These are phyloP conservation scores for Isoperla grammatica DNA, from an alignment of 2,888 invertebrate species.

Conservation along the genomic window DNA sequence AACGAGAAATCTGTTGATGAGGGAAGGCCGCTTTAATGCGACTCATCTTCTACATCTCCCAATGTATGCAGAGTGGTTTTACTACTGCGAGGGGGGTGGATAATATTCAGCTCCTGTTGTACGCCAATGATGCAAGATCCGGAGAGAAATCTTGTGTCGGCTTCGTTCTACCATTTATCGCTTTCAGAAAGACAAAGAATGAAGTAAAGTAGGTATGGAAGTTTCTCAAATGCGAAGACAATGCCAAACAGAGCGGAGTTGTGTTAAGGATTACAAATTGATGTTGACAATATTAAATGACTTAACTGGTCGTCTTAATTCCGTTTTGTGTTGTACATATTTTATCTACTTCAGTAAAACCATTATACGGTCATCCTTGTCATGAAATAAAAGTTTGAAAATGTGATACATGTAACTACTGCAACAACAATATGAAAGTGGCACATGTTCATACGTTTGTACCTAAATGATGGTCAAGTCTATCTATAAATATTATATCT, in stretches of 20 bases:
- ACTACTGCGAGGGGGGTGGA: not conserved
- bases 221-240: slow-evolving; percentile 1
- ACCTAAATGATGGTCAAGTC: too few species aligned
- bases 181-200: slow-evolving; percentile 12
- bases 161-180: slow-evolving; percentile 8
- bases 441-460: too few species aligned
- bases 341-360: too few species aligned
- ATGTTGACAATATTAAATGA: not conserved
- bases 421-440: too few species aligned
- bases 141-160: not conserved
- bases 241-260: not conserved
- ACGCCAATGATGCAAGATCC: not conserved
- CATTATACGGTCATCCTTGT: too few species aligned
- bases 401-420: too few species aligned
- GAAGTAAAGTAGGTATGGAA: slow-evolving; percentile 10
- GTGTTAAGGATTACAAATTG: slow-evolving; percentile 5
- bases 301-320: too few species aligned
- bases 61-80: slow-evolving; percentile 13
- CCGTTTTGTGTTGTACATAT: too few species aligned
- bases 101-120: slow-evolving; percentile 13
- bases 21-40: not conserved
- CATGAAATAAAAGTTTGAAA: too few species aligned
- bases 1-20: slow-evolving; percentile 2
- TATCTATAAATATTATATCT: too few species aligned
- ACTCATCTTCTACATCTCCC: slow-evolving; percentile 1